Percentiles rank a stretch among this genome's conserved stretches.
These are phyloP conservation scores for Cydia fagiglandana DNA, from an alignment of 1,140 invertebrate species.

Conservation along the genomic window DNA sequence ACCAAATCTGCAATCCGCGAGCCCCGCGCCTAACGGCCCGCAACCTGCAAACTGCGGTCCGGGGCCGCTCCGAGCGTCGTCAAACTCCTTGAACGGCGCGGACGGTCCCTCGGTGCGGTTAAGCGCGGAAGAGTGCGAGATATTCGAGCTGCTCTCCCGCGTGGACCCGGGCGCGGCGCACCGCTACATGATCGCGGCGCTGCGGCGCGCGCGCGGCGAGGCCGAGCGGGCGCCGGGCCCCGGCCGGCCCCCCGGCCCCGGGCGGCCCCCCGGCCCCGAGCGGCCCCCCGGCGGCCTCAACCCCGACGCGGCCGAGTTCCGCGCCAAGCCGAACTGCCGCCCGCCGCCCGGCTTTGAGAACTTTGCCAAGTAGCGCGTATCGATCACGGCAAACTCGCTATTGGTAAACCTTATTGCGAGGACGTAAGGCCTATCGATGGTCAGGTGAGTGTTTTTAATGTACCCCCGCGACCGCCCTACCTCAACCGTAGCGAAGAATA, in stretches of 20 bases:
- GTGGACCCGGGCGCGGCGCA: conserved; percentile 48
- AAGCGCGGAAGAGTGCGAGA: conserved; percentile 48
- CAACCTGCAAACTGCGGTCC: not conserved
- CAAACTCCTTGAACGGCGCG: not conserved
- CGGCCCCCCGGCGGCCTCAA: conserved; percentile 25
- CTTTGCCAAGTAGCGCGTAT: not conserved
- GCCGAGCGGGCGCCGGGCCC: conserved; percentile 30
- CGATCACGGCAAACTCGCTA: not conserved
- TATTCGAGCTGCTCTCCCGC: conserved; percentile 45
- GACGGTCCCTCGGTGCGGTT: conserved; percentile 41
- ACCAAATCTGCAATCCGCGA: not conserved
- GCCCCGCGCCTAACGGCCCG: not conserved
- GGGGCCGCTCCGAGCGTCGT: not conserved
- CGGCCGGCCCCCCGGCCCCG: too few relatives aligned
- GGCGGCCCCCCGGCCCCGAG: conserved; percentile 14
- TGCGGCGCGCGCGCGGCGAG: conserved; percentile 35
- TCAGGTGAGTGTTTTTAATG: not conserved
- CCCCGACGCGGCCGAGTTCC: conserved; percentile 35
- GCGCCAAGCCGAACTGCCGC: conserved; percentile 22
- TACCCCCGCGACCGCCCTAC: not conserved
- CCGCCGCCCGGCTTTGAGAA: conserved; percentile 51
- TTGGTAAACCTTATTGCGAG: not conserved
- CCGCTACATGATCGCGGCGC: conserved; percentile 49
- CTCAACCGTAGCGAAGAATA: not conserved
- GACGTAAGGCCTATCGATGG: too few relatives aligned